Evolutionary conservation across 1,140 invertebrate genomes (phyloP).

Genomic region (Drosophila kurseongensis): DNA sequence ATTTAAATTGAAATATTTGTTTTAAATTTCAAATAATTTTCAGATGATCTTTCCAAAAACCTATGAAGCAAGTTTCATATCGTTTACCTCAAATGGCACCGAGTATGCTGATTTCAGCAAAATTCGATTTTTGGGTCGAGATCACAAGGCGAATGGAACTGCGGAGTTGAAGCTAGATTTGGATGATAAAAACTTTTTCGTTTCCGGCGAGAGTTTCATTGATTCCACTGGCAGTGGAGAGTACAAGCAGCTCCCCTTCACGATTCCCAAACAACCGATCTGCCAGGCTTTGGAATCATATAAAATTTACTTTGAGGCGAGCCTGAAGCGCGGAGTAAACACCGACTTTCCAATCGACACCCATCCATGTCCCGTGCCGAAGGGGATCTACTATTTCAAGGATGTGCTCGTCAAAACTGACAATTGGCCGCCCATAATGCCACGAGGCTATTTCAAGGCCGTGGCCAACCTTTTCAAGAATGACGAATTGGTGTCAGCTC

Average conservation of each 20-base stretch:
- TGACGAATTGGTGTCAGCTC: neutral
- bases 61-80: neutral
- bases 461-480: conserved; percentile 8
- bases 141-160: conserved; percentile 34
- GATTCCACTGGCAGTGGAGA: conserved; percentile 33
- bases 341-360: conserved; percentile 26
- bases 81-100: neutral
- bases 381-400: conserved; percentile 29
- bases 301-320: conserved; percentile 7
- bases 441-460: conserved; percentile 10
- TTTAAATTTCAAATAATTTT: neutral
- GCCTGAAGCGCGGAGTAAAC: conserved; percentile 13
- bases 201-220: conserved; percentile 12
- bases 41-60: neutral
- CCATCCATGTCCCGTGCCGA: conserved; percentile 35
- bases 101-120: conserved; percentile 2
- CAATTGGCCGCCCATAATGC: conserved; percentile 31
- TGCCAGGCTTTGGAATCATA: conserved; percentile 16
- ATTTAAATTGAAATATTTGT: no score
- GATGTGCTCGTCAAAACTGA: conserved; percentile 21
- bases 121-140: conserved; percentile 18
- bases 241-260: conserved; percentile 20
- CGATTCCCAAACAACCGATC: conserved; percentile 1
- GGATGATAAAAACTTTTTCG: neutral
- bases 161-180: conserved; percentile 17